A percentile compares a stretch with the other conserved stretches of the same genome.
phyloP scores from a whole-genome alignment of 1,140 invertebrate species.

The Musca domestica region DNA sequence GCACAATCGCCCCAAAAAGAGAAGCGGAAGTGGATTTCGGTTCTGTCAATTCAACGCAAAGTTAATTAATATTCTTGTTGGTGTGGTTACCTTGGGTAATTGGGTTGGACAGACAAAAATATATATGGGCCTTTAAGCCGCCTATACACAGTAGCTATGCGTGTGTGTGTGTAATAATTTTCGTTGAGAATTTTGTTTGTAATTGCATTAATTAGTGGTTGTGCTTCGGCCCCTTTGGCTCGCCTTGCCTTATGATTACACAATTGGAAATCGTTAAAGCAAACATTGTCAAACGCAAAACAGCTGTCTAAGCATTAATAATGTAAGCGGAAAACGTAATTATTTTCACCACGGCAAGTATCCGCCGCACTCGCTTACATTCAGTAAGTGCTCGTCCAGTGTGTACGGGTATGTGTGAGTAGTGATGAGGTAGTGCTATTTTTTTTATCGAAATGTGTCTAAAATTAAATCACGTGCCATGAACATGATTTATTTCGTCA shows the following conservation, averaged over 20 bases:
- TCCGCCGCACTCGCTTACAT: no score
- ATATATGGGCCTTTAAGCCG: no score
- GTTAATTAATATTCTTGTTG: no score
- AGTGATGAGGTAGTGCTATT: slow-evolving; percentile 5
- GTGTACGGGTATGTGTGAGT: no score
- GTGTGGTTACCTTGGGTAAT: no score
- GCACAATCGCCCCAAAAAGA: no score
- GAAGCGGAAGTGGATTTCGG: no score
- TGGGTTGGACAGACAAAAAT: no score
- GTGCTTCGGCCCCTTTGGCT: no score
- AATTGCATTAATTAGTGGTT: slow-evolving; percentile 2
- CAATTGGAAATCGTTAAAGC: background rate
- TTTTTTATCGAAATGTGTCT: slow-evolving; percentile 3
- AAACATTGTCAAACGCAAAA: background rate
- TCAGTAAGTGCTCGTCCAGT: no score
- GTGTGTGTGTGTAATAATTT: background rate
- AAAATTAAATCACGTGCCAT: slow-evolving; percentile 37
- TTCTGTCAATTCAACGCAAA: no score
- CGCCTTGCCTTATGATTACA: background rate
- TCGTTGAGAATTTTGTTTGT: background rate
- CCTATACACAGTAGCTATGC: no score
- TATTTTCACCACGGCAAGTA: slow-evolving; percentile 3
- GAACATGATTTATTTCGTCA: slow-evolving; percentile 50
- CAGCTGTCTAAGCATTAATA: slow-evolving; percentile 11
- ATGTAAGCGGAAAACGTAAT: slow-evolving; percentile 11